These are phyloP conservation scores for Choristoneura fumiferana DNA, from an alignment of 1,140 invertebrate species.

Conservation along the genomic window DNA sequence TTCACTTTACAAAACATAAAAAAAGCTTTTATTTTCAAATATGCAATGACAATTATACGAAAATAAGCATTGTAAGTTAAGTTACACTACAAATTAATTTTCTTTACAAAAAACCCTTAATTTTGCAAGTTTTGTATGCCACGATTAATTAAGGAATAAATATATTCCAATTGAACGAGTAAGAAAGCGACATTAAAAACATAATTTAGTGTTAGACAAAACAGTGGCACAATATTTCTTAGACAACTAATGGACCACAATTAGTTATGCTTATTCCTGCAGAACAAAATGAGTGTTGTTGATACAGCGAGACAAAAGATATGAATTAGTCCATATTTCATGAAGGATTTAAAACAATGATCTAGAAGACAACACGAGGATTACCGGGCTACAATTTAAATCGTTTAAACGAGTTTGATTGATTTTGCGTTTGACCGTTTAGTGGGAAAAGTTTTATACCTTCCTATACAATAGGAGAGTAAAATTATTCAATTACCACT, in stretches of 20 bases:
- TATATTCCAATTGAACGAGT: neutral
- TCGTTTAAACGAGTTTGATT: neutral
- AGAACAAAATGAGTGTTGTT: neutral
- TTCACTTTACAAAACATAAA: too few species aligned
- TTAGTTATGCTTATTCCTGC: conserved; percentile 13
- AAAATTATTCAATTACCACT: too few species aligned
- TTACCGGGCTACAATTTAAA: conserved; percentile 5
- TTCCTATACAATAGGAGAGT: too few species aligned
- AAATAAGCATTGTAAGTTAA: too few species aligned
- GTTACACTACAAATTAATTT: too few species aligned
- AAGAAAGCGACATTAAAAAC: neutral
- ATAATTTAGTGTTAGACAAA: conserved; percentile 13
- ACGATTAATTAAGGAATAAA: neutral
- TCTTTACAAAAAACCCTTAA: too few species aligned
- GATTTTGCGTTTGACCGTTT: neutral
- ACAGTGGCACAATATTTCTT: conserved; percentile 10
- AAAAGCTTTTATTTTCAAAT: too few species aligned
- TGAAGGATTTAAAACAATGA: conserved; percentile 7
- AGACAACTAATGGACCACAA: conserved; percentile 9
- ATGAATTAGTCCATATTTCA: conserved; percentile 18
- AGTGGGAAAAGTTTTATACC: too few species aligned
- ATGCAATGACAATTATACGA: too few species aligned
- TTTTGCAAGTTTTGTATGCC: too few species aligned
- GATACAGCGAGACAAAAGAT: conserved; percentile 14
- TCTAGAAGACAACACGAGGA: conserved; percentile 14